phyloP scores from a whole-genome alignment of 2,797 vertebrate species.

The Apogon talboti region DNA sequence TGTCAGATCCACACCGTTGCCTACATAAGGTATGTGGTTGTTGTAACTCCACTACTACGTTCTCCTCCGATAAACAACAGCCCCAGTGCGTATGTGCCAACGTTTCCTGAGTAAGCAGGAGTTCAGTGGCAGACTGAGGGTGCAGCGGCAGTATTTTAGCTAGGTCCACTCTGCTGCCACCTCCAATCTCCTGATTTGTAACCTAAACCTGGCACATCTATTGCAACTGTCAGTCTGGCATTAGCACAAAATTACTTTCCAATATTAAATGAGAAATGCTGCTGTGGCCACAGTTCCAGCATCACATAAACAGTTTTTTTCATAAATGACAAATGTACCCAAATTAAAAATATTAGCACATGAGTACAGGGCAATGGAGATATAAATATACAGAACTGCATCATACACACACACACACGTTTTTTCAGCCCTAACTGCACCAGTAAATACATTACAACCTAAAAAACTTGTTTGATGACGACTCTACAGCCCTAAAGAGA shows the following conservation, averaged over 20 bases:
- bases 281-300: constrained; percentile 46
- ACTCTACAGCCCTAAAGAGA: constrained; percentile 22
- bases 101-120: constrained; percentile 48
- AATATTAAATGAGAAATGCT: constrained; percentile 69
- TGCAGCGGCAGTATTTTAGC: constrained; percentile 71
- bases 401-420: constrained; percentile 8
- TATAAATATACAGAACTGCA: constrained; percentile 8
- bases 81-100: constrained; percentile 31
- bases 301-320: constrained; percentile 24
- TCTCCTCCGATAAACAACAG: constrained; percentile 48
- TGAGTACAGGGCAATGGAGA: background rate
- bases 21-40: constrained; percentile 15
- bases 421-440: constrained; percentile 22
- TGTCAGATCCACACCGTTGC: constrained; percentile 14
- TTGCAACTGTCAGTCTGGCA: constrained; percentile 75
- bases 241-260: constrained; percentile 74
- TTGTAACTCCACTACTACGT: constrained; percentile 12
- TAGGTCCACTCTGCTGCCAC: constrained; percentile 61
- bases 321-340: constrained; percentile 26
- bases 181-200: constrained; percentile 77
- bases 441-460: constrained; percentile 31
- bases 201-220: constrained; percentile 68
- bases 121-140: constrained; percentile 46
- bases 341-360: constrained; percentile 7
- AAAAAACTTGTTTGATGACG: constrained; percentile 27